Base-by-base conservation (phyloP, 2,113 vertebrate species). In the Plecotus auritus region DNA sequence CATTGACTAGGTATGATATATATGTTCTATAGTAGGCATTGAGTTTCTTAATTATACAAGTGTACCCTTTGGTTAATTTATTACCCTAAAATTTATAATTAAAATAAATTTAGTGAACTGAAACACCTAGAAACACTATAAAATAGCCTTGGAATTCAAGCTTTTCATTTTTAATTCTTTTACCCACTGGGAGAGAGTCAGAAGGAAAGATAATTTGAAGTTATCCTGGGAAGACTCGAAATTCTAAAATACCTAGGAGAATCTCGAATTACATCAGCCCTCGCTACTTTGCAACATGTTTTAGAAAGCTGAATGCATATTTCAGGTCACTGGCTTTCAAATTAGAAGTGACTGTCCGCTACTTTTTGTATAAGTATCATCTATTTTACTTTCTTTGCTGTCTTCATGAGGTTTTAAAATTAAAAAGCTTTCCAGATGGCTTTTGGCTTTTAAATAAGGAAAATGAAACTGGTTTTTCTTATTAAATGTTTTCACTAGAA, bases 181-280 rank as follows among this genome's bases (percentile, higher is more conserved):
- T 14, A 72, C 59, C 61, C 56, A 66, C 32, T 73, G 61, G 73
- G 54, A 81, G 93, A 69, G 30, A 88, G 56, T 96, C 90, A 88
- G 91, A 92, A 97, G 95, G 92, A 97, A 97, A 96, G 95, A 88
- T 92, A 72, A 96, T 93, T 95, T 96, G 74, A 85, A 84, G 88
- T 90, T 95, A 78, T 83, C 74, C 82, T 95, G 93, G 90, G 92
- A 95, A 93, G 82, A 91, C 37, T 66, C 45, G 11, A 83, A 95
- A 95, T 93, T 96, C 92, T 96, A 81, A 86, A 96, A 94, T 89
- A 93, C 92, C 47, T 93, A 10, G 13, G 93, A 96, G 95, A 95
- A 59, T 85, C 94, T 97, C 94, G 42, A 59, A 64, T 96, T 95
- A 83, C 92, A 30, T 67, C 59, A 85, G 47, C 7, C 30, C 54